Base-by-base conservation (phyloP, 2,888 invertebrate genomes). In the Sinohyriopsis cumingii region DNA sequence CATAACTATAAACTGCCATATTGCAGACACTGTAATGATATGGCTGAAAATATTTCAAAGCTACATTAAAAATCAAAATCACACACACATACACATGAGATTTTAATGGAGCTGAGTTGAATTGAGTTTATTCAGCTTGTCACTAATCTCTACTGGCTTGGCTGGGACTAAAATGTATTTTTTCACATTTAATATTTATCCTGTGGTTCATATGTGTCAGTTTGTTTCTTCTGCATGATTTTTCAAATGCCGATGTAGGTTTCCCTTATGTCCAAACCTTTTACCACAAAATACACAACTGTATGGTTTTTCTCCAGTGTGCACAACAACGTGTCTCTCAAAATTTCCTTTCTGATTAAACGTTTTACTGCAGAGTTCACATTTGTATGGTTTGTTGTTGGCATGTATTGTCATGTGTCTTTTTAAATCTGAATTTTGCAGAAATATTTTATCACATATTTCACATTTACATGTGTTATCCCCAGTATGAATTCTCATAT, bases 401-500 rank as follows among this genome's bases (percentile, higher is more conserved):
- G 55, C 55, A 33, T 76, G 76, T 7, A 59, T 69, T 53, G 72
- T 63, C 63, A 63, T 67, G 62, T 77, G 77, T 19, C 72, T 67
- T 25, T 68, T 69, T 63, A 72, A 57, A 25, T 77, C 72, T 4
- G 70, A 68, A 45, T 75, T 77, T 69, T 74, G 74, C 22, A 72
- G 72, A 61, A 77, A 77, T 9, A 72, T 22, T 20, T 66, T 53
- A 1, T 67, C 69, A 67, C 77, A 77, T 25, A 77, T 28, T 12
- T 72, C 63, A 69, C 77, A 77, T 19, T 55, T 54, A 45, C 69
- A 75, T 1, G 77, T 74, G 5, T 69, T 65, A 22, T 75, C 67
- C n/a, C 77, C 77, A 6, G 72, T 73, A 65, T 77, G 77, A 18
- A 71, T 64, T 19, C 68, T 66, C 55, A 68, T 59, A 55, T 77